phyloP scores from a whole-genome alignment of 2,888 invertebrate species.

The Podabrus alpinus region DNA sequence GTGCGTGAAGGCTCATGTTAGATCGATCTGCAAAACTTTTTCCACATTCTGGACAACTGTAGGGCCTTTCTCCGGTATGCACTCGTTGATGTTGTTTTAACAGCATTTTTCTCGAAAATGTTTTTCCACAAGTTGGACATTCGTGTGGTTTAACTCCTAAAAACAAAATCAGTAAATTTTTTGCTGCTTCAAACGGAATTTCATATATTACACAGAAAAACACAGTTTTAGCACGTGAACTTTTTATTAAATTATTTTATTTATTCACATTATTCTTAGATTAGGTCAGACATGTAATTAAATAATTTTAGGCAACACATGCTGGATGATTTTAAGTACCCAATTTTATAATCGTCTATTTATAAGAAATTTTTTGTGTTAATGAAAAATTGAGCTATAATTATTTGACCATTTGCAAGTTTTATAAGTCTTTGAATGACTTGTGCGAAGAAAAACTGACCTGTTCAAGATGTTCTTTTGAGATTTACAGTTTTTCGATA shows the following conservation, averaged over 20 bases:
- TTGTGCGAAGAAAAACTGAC: neutral
- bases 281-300: neutral
- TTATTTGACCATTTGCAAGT: neutral
- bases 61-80: slow-evolving; percentile 81
- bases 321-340: neutral
- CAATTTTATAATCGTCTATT: neutral
- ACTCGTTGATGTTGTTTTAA: slow-evolving; percentile 82
- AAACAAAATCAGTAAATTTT: slow-evolving; percentile 22
- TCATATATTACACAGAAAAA: too few species aligned
- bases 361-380: neutral
- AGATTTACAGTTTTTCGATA: neutral
- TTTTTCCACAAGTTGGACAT: slow-evolving; percentile 76
- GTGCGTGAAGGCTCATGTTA: slow-evolving; percentile 81
- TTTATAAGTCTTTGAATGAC: neutral
- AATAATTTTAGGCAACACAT: too few species aligned
- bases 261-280: neutral
- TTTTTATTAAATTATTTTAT: neutral
- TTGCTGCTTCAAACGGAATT: too few species aligned
- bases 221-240: neutral
- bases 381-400: neutral
- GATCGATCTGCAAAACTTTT: slow-evolving; percentile 84
- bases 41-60: slow-evolving; percentile 78
- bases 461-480: neutral
- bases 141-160: slow-evolving; percentile 76
- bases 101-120: slow-evolving; percentile 84